phyloP scores from a whole-genome alignment of 2,797 vertebrate species.

The Pagetopsis macropterus region DNA sequence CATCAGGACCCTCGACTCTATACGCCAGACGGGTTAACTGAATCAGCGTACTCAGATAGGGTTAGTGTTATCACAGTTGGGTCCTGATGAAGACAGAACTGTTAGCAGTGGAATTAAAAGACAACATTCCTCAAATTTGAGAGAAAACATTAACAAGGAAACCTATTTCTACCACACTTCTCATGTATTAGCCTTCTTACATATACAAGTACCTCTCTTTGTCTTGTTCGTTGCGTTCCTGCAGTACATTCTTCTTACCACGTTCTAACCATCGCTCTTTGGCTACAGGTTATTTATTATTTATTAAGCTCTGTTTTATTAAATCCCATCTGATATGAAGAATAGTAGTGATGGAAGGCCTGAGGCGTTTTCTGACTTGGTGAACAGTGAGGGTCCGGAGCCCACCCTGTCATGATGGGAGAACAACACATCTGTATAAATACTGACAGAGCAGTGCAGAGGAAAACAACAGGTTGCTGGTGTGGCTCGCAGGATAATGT shows the following conservation, averaged over 20 bases:
- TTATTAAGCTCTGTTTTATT: background rate
- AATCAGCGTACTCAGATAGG: background rate
- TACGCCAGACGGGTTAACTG: no score
- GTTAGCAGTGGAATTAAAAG: background rate
- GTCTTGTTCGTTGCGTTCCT: background rate
- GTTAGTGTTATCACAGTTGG: background rate
- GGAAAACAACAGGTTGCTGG: conserved; percentile 52
- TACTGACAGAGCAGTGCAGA: conserved; percentile 57
- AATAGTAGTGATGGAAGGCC: background rate
- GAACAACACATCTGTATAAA: conserved; percentile 75
- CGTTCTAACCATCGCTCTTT: no score
- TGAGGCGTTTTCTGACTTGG: conserved; percentile 19
- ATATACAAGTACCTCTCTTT: no score
- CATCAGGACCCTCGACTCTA: no score
- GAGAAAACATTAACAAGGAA: background rate
- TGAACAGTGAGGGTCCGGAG: conserved; percentile 38
- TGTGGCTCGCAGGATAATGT: conserved; percentile 40
- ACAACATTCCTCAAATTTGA: background rate
- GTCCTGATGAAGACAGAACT: background rate
- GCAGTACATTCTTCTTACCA: background rate
- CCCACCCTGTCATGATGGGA: conserved; percentile 45
- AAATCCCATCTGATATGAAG: conserved; percentile 2
- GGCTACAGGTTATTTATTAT: background rate
- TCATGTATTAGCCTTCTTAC: background rate
- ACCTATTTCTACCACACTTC: background rate